Percentiles rank a stretch among this genome's conserved stretches.
These are phyloP conservation scores for Oreochromis grahami DNA, from an alignment of 2,797 vertebrate species.

Conservation along the genomic window DNA sequence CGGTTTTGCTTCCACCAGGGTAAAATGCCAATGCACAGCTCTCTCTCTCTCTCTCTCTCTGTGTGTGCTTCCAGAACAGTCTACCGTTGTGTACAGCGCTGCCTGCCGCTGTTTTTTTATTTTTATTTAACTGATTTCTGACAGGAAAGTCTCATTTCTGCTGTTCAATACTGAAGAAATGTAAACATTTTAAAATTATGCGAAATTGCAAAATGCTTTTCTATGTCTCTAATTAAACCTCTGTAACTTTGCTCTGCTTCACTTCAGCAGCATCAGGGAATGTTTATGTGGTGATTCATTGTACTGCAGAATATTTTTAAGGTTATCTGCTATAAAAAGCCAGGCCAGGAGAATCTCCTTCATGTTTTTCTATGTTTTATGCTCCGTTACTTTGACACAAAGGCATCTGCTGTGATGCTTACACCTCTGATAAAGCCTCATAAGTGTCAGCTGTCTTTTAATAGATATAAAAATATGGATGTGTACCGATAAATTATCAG, in stretches of 20 bases:
- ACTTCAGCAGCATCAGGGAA: neutral
- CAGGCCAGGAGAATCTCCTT: too few relatives aligned
- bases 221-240: neutral
- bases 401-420: neutral
- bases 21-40: neutral
- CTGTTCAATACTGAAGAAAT: neutral
- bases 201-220: neutral
- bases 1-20: neutral
- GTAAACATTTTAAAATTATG: neutral
- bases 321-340: neutral
- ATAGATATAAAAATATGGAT: neutral
- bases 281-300: neutral
- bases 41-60: neutral
- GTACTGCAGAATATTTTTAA: neutral
- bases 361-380: neutral
- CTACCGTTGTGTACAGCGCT: neutral
- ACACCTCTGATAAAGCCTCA: neutral
- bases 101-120: neutral
- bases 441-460: neutral
- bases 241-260: neutral
- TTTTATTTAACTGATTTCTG: rapidly evolving
- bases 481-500: neutral
- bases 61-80: too few relatives aligned
- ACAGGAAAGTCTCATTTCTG: neutral
- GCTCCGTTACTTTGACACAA: rapidly evolving